phyloP scores from a whole-genome alignment of 1,140 invertebrate species.

The Drosophila quadrilineata region DNA sequence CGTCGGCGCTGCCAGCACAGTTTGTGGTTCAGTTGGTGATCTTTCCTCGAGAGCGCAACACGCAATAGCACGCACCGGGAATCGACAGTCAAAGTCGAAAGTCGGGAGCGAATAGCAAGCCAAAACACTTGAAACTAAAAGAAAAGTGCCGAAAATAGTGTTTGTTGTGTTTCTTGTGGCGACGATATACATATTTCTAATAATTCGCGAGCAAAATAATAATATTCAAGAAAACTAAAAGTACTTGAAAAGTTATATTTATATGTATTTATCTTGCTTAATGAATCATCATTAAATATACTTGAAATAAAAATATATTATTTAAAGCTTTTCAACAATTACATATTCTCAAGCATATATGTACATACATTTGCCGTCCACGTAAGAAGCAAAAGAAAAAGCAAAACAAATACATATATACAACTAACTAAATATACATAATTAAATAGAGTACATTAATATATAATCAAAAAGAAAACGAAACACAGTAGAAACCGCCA shows the following conservation, averaged over 20 bases:
- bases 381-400: conserved; percentile 41
- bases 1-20: conserved; percentile 30
- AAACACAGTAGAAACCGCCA: conserved; percentile 27
- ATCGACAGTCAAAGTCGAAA: background rate
- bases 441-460: conserved; percentile 14
- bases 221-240: background rate
- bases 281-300: background rate
- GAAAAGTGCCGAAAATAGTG: background rate
- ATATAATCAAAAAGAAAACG: conserved; percentile 18
- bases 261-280: background rate
- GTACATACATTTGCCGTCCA: conserved; percentile 39
- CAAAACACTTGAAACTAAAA: too few relatives aligned
- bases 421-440: conserved; percentile 8
- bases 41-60: conserved; percentile 58
- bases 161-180: conserved; percentile 24
- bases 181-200: conserved; percentile 39
- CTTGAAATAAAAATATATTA: background rate
- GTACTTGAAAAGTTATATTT: background rate
- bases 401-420: conserved; percentile 18
- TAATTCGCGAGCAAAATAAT: background rate
- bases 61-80: conserved; percentile 37
- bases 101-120: background rate
- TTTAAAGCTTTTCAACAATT: conserved; percentile 4
- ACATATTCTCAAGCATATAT: background rate
- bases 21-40: conserved; percentile 60